These are phyloP conservation scores for Struthio camelus DNA, from an alignment of 2,113 vertebrate genomes.

Conservation along the genomic window DNA sequence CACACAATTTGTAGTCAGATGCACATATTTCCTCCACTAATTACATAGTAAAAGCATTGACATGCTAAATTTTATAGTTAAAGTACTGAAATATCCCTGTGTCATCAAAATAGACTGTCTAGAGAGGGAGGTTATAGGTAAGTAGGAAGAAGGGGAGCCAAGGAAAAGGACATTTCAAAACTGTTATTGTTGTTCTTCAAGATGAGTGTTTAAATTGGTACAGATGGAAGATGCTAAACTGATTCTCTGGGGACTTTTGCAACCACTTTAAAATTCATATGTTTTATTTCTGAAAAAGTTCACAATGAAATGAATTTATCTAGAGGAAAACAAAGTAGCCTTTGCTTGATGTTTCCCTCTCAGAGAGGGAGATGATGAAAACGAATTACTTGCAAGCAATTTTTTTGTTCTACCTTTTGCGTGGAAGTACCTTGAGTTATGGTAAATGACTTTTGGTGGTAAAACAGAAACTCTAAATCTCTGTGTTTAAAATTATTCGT, in stretches of 20 bases:
- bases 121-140: not conserved
- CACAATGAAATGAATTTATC: not conserved
- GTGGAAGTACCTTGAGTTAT: not conserved
- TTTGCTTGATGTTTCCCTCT: not conserved
- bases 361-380: not conserved
- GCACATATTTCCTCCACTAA: not conserved
- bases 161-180: not conserved
- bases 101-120: not conserved
- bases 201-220: not conserved
- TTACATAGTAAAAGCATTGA: not conserved
- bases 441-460: not conserved
- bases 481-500: not conserved
- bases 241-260: not conserved
- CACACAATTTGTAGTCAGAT: not conserved
- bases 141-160: not conserved
- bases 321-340: not conserved
- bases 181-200: not conserved
- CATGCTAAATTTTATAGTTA: not conserved
- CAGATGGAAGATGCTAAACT: not conserved
- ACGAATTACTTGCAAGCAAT: not conserved
- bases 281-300: not conserved
- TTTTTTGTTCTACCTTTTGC: not conserved
- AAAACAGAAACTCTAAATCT: conserved; percentile 7
- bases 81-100: not conserved
- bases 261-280: not conserved